Base-by-base conservation (phyloP, 2,113 vertebrate genomes). In the Aldabrachelys gigantea region DNA sequence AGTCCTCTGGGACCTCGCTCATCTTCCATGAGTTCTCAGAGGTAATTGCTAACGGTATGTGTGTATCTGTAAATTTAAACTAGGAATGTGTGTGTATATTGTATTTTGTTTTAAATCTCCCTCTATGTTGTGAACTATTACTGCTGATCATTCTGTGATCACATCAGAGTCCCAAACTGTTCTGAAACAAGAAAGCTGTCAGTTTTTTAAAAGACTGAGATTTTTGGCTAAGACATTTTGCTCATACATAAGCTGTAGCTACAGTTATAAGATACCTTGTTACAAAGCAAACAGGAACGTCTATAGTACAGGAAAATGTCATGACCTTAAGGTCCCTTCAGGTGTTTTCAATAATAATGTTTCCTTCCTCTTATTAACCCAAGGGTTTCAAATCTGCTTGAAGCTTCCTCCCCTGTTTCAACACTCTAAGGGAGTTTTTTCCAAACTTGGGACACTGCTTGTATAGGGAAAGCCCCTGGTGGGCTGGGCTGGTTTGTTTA, bases 111-210 rank as follows among this genome's bases (percentile, higher is more conserved):
- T 92, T 19, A 2, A 41, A 8, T 86, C 41, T 27, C 41, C 25
- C 44, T 95, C 85, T 96, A 93, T 93, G 54, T 89, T 90, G 14
- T 91, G 79, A 95, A 53, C 86, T 78, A 90, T 96, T 93, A 84
- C 72, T 88, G 72, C 85, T 94, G 94, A 96, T 90, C 35, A 93
- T 84, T 94, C 62, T 92, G 87, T 95, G 90, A 96, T 96, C 49
- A 81, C 89, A 29, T 95, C 90, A 56, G 27, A 93, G 89, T 85
- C 92, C 53, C 57, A 89, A 10, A 92, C 85, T 89, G 69, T 83
- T 95, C 62, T 94, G 95, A 86, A 96, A 91, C 62, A 90, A 80
- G 84, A 95, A 95, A 83, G 27, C 53, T 80, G 84, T 92, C 59
- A 1, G 24, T 17, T 94, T 96, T 96, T 85, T 89, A n/a, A n/a